These are phyloP conservation scores for Leptinotarsa haldemani DNA, from an alignment of 2,888 invertebrate genomes.

Conservation along the genomic window DNA sequence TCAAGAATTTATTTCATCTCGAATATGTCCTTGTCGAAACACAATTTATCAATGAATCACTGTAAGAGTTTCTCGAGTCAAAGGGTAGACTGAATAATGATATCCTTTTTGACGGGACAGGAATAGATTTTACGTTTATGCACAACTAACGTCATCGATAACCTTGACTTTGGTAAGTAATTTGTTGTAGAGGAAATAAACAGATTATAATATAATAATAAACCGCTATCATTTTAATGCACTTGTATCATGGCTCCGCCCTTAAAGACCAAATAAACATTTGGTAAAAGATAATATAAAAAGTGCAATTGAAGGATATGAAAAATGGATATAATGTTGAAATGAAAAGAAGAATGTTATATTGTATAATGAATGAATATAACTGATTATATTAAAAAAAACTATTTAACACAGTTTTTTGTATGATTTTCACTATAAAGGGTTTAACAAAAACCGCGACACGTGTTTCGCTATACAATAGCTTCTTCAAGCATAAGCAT, in stretches of 20 bases:
- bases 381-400: too few relatives aligned
- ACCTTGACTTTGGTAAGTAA: conserved; percentile 9
- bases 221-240: not conserved
- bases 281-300: too few relatives aligned
- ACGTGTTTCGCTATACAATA: too few relatives aligned
- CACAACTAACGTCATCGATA: not conserved
- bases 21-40: not conserved
- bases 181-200: conserved; percentile 3
- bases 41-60: not conserved
- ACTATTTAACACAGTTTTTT: too few relatives aligned
- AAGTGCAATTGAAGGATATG: too few relatives aligned
- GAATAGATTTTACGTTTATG: conserved; percentile 3
- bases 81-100: not conserved
- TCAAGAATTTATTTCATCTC: too few relatives aligned
- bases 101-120: not conserved
- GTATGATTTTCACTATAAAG: too few relatives aligned
- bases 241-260: not conserved
- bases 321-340: too few relatives aligned
- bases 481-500: too few relatives aligned
- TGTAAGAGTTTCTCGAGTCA: not conserved
- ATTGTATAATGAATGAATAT: too few relatives aligned
- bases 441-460: too few relatives aligned
- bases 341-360: too few relatives aligned
- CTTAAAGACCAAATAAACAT: not conserved
- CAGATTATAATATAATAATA: conserved; percentile 15